These are phyloP conservation scores for Sorex maritimensis DNA, from an alignment of 2,797 vertebrate genomes.

Conservation along the genomic window DNA sequence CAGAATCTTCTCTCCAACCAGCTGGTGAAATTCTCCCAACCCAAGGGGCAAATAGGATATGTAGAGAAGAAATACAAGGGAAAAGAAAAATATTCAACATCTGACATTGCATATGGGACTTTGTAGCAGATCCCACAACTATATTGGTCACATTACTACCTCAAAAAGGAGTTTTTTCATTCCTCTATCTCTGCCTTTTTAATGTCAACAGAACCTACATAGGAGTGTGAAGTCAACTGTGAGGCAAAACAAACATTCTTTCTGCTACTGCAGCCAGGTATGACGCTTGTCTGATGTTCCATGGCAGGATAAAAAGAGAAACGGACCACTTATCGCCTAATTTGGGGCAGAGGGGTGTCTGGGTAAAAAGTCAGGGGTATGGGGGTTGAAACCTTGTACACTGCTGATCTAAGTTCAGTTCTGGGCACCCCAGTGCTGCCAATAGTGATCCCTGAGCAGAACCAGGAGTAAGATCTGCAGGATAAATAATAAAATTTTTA, in stretches of 20 bases:
- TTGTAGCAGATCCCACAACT: constrained; percentile 21
- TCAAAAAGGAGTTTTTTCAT: neutral
- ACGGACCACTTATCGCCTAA: neutral
- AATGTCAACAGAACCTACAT: constrained; percentile 1
- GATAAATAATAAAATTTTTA: too few relatives aligned
- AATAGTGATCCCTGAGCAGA: too few relatives aligned
- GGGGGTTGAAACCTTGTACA: too few relatives aligned
- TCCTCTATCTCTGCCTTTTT: constrained; percentile 55
- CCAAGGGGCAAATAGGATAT: neutral
- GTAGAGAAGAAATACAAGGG: neutral
- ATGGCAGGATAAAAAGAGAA: neutral
- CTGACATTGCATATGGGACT: neutral
- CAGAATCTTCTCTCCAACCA: constrained; percentile 18
- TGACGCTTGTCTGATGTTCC: neutral
- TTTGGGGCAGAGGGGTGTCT: neutral
- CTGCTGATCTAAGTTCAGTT: too few relatives aligned
- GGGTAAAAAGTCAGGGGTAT: neutral
- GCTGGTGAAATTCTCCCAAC: neutral
- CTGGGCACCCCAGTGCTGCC: too few relatives aligned
- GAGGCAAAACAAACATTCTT: neutral
- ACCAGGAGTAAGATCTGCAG: too few relatives aligned
- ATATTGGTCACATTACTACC: neutral
- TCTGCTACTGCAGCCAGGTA: neutral
- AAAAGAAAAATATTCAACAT: neutral
- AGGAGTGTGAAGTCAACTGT: neutral